Evolutionary conservation across 1,140 invertebrate genomes (phyloP), one percentile per base, ranked within the genome.

Genomic region (Trypoxylus dichotomus): DNA sequence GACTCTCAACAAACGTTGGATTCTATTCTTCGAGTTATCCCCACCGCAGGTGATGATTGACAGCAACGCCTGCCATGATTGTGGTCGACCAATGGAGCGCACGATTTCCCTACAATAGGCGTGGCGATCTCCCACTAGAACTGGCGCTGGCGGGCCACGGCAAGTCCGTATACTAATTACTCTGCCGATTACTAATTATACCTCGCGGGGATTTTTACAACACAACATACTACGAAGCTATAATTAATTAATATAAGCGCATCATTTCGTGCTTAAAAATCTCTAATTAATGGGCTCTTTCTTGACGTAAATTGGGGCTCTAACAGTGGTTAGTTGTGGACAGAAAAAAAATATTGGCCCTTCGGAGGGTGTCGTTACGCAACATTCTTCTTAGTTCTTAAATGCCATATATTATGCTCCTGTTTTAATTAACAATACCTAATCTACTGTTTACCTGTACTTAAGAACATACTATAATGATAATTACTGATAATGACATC

Each of bases 161-260:
- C 82, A 79, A 68, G 47, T 76, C 37, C 25, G 19, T 43, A 78
- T 77, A 83, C 84, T 85, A 84, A 85, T 84, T 84, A 85, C 82
- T 80, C 77, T 81, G 81, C 78, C 83, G 82, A 85, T 85, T 84
- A 85, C 85, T 86, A 86, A 86, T 86, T 86, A 85, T 85, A 85
- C 84, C 85, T 86, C 76, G 83, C 83, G 84, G 85, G 83, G 83
- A 86, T 85, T 86, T 86, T 85, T 86, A 83, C 81, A 80, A 80
- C 81, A 80, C 78, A 78, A 79, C 81, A 80, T 79, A 82, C 60
- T 68, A 68, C 82, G 80, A 79, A 83, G 82, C 79, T 84, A 84
- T 86, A 84, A 84, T 85, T 86, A 86, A 86, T 86, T 85, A 85
- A 85, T 85, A 82, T 80, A 81, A 82, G 81, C 82, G 82, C 84